Conservation (phyloP, 1,140 invertebrate species). For the Augochlora pura region DNA sequence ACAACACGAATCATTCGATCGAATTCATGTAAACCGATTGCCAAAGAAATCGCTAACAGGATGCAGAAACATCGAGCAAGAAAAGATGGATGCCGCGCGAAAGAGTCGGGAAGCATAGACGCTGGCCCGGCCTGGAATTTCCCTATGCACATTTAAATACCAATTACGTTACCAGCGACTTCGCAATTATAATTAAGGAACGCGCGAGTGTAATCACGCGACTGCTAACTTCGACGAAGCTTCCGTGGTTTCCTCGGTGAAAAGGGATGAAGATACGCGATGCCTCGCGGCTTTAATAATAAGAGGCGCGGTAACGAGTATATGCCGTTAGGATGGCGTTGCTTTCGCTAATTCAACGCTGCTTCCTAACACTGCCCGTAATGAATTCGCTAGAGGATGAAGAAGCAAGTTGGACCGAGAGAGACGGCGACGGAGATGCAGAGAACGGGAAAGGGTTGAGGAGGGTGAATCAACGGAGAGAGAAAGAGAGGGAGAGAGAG, state of each 20-base stretch:
- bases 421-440: neutral
- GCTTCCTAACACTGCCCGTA: slow-evolving; percentile 67
- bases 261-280: slow-evolving; percentile 51
- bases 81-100: neutral
- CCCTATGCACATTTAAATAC: slow-evolving; percentile 31
- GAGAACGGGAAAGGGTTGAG: slow-evolving; percentile 9
- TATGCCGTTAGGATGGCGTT: slow-evolving; percentile 51
- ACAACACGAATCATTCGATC: too few species aligned
- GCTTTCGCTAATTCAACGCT: slow-evolving; percentile 58
- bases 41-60: too few species aligned
- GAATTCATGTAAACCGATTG: too few species aligned
- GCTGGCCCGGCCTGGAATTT: slow-evolving; percentile 6
- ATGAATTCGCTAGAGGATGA: slow-evolving; percentile 71
- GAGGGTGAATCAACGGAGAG: neutral
- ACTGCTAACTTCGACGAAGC: slow-evolving; percentile 24
- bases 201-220: slow-evolving; percentile 37
- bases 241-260: slow-evolving; percentile 31
- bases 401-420: slow-evolving; percentile 21
- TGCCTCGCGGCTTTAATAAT: slow-evolving; percentile 67
- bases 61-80: too few species aligned
- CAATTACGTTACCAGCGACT: slow-evolving; percentile 36
- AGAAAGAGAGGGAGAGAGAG: slow-evolving; percentile 3
- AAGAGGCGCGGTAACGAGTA: slow-evolving; percentile 65
- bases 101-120: neutral
- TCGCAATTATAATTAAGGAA: slow-evolving; percentile 47